A percentile compares a stretch with the other conserved stretches of the same genome.
Conservation (phyloP, 2,113 vertebrate genomes). For the Rynchops niger region DNA sequence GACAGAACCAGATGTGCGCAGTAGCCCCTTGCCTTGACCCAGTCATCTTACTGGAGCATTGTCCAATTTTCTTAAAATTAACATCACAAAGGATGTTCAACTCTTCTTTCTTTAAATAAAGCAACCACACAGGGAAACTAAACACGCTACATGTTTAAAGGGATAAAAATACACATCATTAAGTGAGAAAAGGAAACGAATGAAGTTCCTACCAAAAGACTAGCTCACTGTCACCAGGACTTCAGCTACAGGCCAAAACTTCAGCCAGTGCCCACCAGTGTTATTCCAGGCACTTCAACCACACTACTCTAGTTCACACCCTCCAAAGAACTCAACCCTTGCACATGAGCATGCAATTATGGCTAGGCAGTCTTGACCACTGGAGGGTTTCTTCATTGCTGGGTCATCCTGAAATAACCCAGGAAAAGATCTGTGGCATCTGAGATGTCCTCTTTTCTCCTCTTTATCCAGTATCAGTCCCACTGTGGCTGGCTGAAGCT, state of each 20-base stretch:
- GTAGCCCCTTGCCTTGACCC: background rate
- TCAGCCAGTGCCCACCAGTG: background rate
- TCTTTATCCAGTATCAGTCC: background rate
- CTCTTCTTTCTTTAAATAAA: background rate
- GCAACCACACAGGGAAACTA: background rate
- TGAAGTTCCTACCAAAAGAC: background rate
- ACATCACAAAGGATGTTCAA: background rate
- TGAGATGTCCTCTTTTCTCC: background rate
- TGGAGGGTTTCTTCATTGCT: background rate
- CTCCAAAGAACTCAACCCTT: background rate
- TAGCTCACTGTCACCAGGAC: background rate
- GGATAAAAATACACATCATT: background rate
- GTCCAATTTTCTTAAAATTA: background rate
- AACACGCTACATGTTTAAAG: background rate
- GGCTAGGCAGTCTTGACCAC: background rate
- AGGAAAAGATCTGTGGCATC: background rate
- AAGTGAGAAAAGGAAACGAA: background rate
- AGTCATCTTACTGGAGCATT: background rate
- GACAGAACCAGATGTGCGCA: background rate
- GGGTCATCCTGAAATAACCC: background rate
- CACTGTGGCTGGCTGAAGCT: background rate
- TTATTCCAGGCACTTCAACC: background rate
- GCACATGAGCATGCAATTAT: background rate
- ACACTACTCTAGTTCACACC: background rate
- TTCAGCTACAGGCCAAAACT: background rate